Evolutionary conservation across 2,797 vertebrate genomes (phyloP).

Genomic region (Hephaestus fuliginosus): DNA sequence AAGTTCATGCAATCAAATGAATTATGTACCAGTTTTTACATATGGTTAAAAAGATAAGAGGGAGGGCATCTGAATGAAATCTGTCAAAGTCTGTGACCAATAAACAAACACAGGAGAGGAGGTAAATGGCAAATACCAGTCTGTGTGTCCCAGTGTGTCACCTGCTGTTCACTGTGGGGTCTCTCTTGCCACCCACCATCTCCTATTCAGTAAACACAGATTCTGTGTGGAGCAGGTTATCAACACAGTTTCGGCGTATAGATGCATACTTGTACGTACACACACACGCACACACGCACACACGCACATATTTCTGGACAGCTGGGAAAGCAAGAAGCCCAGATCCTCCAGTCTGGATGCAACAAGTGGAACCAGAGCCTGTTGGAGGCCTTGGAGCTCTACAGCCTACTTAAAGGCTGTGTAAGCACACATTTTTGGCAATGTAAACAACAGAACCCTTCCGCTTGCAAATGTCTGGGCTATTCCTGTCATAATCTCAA

Average conservation of each 20-base stretch:
- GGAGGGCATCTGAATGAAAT: slow-evolving; percentile 3
- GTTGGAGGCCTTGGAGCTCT: slow-evolving; percentile 50
- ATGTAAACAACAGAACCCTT: slow-evolving; percentile 58
- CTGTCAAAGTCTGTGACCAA: slow-evolving; percentile 29
- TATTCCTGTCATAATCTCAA: slow-evolving; percentile 60
- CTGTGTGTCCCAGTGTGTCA: slow-evolving; percentile 29
- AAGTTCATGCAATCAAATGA: not conserved
- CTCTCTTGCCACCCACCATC: slow-evolving; percentile 65
- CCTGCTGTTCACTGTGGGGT: slow-evolving; percentile 71
- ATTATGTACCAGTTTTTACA: not conserved
- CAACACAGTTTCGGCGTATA: slow-evolving; percentile 37
- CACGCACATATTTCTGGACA: slow-evolving; percentile 53
- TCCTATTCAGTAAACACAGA: slow-evolving; percentile 51
- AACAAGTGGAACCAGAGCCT: slow-evolving; percentile 43
- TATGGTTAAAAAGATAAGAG: not conserved
- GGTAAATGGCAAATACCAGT: slow-evolving; percentile 26
- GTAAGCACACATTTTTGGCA: slow-evolving; percentile 64
- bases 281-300: slow-evolving; percentile 6
- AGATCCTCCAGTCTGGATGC: slow-evolving; percentile 37
- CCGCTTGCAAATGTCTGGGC: slow-evolving; percentile 55
- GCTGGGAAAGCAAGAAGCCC: slow-evolving; percentile 66
- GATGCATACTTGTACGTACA: not conserved
- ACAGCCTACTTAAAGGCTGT: slow-evolving; percentile 63
- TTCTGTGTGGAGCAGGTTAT: slow-evolving; percentile 55
- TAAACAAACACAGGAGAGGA: slow-evolving; percentile 31